Base-by-base conservation (phyloP, 2,888 invertebrate genomes). In the Autographa pulchrina region DNA sequence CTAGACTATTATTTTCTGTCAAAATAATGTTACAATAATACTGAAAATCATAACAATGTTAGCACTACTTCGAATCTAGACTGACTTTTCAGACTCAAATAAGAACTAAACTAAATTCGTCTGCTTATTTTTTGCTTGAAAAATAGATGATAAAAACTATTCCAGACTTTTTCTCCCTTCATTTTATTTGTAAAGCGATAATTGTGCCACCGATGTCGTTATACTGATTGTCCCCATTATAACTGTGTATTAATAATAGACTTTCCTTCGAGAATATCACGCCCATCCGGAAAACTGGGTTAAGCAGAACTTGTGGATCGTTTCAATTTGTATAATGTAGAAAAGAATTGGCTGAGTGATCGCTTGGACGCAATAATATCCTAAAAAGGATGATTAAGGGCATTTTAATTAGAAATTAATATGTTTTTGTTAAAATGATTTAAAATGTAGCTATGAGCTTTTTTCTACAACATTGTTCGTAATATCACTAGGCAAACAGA, bases 211-310 rank as follows among this genome's bases (percentile, higher is more conserved):
- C 52, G 35, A 63, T 56, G 66, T 78, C 77, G 65, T 77, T 70
- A 59, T 54, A 18, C 38, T 70, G 81, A 80, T 78, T 78, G 78
- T 59, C 32, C 48, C 70, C 65, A 68, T 77, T 80, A 68, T 58
- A 60, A 0, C 59, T 52, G 65, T 66, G 80, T 79, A 71, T 77
- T 70, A 80, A 77, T 77, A 79, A 77, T 68, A 71, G 68, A 9
- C 54, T 68, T 70, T 77, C 31, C 70, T 41, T 35, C 18, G 60
- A 16, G 60, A 68, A 65, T 59, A 80, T 70, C 41, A 77, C 74
- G 13, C 61, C 61, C 63, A 31, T 68, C 68, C 63, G 38, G 65
- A 31, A 62, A 70, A 77, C 56, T 41, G 9, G 64, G 63, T 32
- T 52, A 66, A 20, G 60, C 62, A 59, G 62, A 60, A 62, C 18